Conservation (phyloP, 2,113 vertebrate species). For the Boulengeromyrus knoepffleri region DNA sequence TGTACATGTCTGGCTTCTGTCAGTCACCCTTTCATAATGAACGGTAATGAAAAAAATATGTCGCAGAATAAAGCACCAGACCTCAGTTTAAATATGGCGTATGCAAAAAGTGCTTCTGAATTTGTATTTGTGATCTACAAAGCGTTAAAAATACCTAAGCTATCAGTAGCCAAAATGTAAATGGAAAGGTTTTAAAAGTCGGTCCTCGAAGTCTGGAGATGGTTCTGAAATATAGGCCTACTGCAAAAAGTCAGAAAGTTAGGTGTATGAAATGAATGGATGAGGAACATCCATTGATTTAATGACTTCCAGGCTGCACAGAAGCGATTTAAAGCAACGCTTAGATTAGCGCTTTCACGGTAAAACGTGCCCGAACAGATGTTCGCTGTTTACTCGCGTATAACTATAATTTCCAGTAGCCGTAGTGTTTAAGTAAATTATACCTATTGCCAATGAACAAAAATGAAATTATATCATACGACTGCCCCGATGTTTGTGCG, state of each 20-base stretch:
- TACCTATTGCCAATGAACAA: not conserved
- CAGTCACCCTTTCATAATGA: constrained; percentile 5
- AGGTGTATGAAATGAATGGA: not conserved
- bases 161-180: not conserved
- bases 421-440: constrained; percentile 17
- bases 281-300: not conserved
- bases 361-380: constrained; percentile 6
- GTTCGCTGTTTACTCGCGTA: constrained; percentile 11
- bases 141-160: not conserved
- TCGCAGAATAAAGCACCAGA: not conserved
- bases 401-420: constrained; percentile 10
- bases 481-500: not conserved
- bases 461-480: constrained; percentile 12
- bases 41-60: not conserved
- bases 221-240: constrained; percentile 1
- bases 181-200: not conserved
- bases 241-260: not conserved
- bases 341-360: constrained; percentile 14
- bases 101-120: not conserved
- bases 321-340: not conserved
- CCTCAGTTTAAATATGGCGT: not conserved
- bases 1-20: not conserved
- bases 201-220: not conserved
- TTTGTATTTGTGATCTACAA: not conserved
- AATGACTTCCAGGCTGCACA: not conserved